Base-by-base conservation (phyloP, 2,797 vertebrate genomes). In the Sebastes alutus region DNA sequence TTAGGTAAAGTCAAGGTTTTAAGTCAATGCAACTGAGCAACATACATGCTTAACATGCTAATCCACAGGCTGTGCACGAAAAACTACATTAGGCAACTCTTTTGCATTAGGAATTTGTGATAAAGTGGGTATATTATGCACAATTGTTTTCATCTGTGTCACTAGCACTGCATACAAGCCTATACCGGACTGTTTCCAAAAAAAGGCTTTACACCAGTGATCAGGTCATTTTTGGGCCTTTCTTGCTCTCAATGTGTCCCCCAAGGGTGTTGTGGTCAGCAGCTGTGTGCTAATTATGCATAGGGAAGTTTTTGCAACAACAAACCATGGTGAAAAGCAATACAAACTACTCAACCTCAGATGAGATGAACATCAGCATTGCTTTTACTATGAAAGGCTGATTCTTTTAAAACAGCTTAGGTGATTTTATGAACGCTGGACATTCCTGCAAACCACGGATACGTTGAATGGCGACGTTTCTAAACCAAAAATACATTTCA, bases 251-350 rank as follows among this genome's bases (percentile, higher is more conserved):
- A 22, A 6, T 56, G 6, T 33, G 16, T 16, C 6, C 25, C 11
- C 10, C 1, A 56, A 6, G 49, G 49, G 52, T 4, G 75, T 72
- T 55, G 59, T 78, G 55, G 25, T 23, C 68, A 35, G 35, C 32
- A 38, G 25, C 29, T 69, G 38, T 72, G 35, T 70, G 59, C 49
- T 29, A n/a, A 63, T 6, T 55, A 42, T 70, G 23, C 11, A 42
- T 1, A 27, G 23, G 14, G 25, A 73, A 75, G 75, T 70, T 30
- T 55, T 46, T 79, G 9, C 71, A 78, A 68, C 63, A 81, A 4
- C 22, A 58, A 58, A 32, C 14, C 7, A 25, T 6, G 4, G 5
- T 70, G 33, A 33, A 20, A 55, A 12, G 22, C 35, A 70, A 20
- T 66, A n/a, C 49, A 76, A 54, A 22, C 6, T 38, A 58, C 18